Conservation (phyloP, 2,113 vertebrate genomes). For the Xyliphius kryptos region DNA sequence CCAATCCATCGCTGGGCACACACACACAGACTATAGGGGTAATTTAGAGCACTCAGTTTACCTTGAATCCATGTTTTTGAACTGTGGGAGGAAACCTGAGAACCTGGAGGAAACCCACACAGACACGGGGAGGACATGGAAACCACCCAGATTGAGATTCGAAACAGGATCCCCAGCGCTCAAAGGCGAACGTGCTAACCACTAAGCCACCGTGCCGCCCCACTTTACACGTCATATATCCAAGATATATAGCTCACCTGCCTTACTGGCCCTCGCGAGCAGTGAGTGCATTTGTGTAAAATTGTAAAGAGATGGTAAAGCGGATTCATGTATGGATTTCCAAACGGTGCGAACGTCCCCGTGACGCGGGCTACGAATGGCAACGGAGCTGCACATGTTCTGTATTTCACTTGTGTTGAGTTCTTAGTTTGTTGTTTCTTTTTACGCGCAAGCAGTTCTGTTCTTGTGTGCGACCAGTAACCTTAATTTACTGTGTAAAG, state of each 20-base stretch:
- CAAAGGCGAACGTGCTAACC: too few relatives aligned
- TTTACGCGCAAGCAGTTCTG: slow-evolving; percentile 97
- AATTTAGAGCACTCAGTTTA: too few relatives aligned
- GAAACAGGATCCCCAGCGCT: too few relatives aligned
- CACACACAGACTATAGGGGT: too few relatives aligned
- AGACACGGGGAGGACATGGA: too few relatives aligned
- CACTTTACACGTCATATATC: too few relatives aligned
- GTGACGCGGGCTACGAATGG: slow-evolving; percentile 78
- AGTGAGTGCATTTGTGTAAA: slow-evolving; percentile 78
- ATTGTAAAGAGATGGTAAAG: slow-evolving; percentile 45
- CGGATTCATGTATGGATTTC: slow-evolving; percentile 95
- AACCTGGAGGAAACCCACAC: too few relatives aligned
- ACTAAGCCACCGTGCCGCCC: too few relatives aligned
- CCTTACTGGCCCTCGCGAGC: slow-evolving; percentile 85
- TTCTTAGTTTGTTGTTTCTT: slow-evolving; percentile 46
- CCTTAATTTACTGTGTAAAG: slow-evolving; percentile 99
- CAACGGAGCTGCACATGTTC: slow-evolving; percentile 87
- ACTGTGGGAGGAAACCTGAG: too few relatives aligned
- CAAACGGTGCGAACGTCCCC: slow-evolving; percentile 86
- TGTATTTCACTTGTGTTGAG: slow-evolving; percentile 61
- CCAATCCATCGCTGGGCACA: too few relatives aligned
- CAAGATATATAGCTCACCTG: slow-evolving; percentile 84
- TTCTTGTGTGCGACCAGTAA: slow-evolving; percentile 99
- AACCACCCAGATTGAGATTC: too few relatives aligned
- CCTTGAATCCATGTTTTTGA: too few relatives aligned